phyloP scores from a whole-genome alignment of 2,797 vertebrate species.

The Apodemus agrarius region DNA sequence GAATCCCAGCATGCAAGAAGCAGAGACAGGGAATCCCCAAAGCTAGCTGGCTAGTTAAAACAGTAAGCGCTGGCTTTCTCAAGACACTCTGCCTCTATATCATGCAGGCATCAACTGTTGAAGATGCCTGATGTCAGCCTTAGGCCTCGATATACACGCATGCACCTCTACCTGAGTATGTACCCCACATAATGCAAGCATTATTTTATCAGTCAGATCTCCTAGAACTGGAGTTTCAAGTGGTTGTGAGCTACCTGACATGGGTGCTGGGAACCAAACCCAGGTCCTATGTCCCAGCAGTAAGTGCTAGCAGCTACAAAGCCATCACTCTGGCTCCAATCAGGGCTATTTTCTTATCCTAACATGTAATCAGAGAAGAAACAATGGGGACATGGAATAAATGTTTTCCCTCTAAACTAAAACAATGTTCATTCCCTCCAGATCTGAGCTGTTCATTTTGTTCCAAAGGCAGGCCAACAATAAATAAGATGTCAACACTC shows the following conservation, averaged over 20 bases:
- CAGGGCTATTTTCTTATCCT: not conserved
- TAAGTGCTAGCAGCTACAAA: not conserved
- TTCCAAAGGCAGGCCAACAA: not conserved
- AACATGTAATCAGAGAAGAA: not conserved
- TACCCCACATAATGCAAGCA: not conserved
- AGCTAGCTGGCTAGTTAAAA: not conserved
- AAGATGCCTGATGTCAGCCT: not conserved
- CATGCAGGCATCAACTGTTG: not conserved
- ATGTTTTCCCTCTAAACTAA: not conserved
- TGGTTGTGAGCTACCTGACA: not conserved
- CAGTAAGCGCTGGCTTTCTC: not conserved
- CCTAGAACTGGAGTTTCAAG: not conserved
- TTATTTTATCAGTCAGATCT: not conserved
- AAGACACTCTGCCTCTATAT: not conserved
- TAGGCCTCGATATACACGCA: not conserved
- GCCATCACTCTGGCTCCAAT: not conserved
- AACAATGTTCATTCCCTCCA: not conserved
- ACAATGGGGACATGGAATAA: not conserved
- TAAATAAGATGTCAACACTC: constrained; percentile 17
- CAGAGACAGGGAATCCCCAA: not conserved
- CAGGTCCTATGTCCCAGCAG: not conserved
- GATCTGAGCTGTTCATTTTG: not conserved
- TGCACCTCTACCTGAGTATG: not conserved
- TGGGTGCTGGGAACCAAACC: not conserved
- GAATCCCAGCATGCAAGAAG: not conserved